phyloP scores from a whole-genome alignment of 1,140 invertebrate species.

The Drosophila equinoxialis region DNA sequence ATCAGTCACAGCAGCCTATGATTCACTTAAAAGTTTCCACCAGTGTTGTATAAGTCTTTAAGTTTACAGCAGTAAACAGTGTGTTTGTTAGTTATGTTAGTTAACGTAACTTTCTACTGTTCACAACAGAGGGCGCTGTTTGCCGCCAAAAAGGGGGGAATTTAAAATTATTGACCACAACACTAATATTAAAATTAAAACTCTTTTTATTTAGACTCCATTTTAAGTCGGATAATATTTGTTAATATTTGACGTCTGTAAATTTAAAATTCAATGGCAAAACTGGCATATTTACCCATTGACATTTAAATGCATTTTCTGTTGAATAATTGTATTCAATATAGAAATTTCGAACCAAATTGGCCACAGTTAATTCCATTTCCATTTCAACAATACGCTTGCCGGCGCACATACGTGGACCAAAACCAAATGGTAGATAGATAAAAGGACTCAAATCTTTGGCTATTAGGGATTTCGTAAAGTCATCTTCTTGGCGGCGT shows the following conservation, averaged over 20 bases:
- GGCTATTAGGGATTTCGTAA: conserved; percentile 53
- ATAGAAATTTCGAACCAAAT: conserved; percentile 85
- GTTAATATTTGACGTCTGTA: conserved; percentile 53
- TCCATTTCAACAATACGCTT: conserved; percentile 89
- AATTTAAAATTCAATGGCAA: conserved; percentile 70
- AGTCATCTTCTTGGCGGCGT: conserved; percentile 28
- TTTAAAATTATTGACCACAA: too few species aligned
- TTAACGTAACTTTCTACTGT: not conserved
- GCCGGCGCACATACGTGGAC: conserved; percentile 85
- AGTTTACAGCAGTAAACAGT: not conserved
- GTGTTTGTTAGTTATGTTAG: not conserved
- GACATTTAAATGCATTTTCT: conserved; percentile 47
- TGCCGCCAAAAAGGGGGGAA: not conserved
- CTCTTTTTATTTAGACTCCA: not conserved
- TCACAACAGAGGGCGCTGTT: not conserved
- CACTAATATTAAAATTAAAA: too few species aligned
- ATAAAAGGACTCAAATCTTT: conserved; percentile 84
- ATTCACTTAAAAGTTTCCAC: conserved; percentile 31
- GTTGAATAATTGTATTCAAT: conserved; percentile 83
- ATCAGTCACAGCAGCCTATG: conserved; percentile 25
- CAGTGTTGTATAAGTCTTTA: not conserved
- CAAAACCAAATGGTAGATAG: conserved; percentile 86
- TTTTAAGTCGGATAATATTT: not conserved
- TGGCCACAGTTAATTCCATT: conserved; percentile 86
- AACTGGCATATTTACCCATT: conserved; percentile 48